These are phyloP conservation scores for Busseola fusca DNA, from an alignment of 2,888 invertebrate genomes.

Conservation along the genomic window DNA sequence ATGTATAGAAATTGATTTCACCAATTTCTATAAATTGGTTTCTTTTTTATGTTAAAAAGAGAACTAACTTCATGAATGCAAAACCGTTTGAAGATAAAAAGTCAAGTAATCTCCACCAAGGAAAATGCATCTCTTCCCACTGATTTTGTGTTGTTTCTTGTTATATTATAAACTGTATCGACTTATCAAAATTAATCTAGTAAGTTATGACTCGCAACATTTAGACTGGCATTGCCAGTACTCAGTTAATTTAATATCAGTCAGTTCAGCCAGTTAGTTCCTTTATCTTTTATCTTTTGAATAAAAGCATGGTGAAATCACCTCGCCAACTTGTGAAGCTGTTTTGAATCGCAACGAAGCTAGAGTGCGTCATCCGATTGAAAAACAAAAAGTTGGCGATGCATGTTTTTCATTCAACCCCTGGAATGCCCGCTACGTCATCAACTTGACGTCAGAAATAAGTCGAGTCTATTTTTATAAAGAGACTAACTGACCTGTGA, in stretches of 20 bases:
- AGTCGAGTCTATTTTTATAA: constrained; percentile 65
- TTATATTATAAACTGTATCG: neutral
- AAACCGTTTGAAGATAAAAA: neutral
- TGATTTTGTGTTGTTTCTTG: neutral
- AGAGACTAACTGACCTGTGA: too few species aligned
- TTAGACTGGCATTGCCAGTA: constrained; percentile 7
- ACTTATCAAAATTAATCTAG: constrained; percentile 1
- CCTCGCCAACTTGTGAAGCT: constrained; percentile 30
- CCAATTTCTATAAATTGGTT: too few species aligned
- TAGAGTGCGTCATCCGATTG: constrained; percentile 55
- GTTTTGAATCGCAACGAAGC: constrained; percentile 50
- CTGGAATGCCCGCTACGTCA: constrained; percentile 70
- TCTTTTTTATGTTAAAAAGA: neutral
- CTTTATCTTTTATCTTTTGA: neutral
- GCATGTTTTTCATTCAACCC: constrained; percentile 76
- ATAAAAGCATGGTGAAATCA: constrained; percentile 51
- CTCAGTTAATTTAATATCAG: constrained; percentile 14
- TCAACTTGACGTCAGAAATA: constrained; percentile 64
- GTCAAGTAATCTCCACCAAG: neutral
- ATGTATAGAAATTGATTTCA: neutral
- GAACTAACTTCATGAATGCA: neutral
- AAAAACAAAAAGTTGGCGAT: constrained; percentile 66
- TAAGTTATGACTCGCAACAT: neutral
- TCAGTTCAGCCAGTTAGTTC: too few species aligned
- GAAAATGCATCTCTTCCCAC: neutral